These are phyloP conservation scores for Chorisops tibialis DNA, from an alignment of 2,888 invertebrate species.

Conservation along the genomic window DNA sequence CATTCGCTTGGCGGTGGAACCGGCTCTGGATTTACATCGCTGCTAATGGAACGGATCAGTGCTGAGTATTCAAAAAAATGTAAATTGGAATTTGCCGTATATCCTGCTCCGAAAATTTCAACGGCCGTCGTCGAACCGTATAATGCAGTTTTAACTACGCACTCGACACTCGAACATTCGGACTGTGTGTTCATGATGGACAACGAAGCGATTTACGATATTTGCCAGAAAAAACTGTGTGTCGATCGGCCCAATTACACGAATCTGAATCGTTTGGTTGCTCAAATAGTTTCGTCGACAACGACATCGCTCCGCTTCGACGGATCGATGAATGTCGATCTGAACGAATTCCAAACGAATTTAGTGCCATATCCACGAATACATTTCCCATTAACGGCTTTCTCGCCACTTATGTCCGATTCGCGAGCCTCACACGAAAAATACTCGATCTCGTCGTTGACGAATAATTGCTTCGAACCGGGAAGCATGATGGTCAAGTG, in stretches of 20 bases:
- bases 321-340: slow-evolving; percentile 84
- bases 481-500: slow-evolving; percentile 89
- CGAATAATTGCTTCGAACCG: slow-evolving; percentile 84
- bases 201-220: slow-evolving; percentile 94
- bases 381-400: slow-evolving; percentile 48
- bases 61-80: slow-evolving; percentile 85
- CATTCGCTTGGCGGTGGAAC: slow-evolving; percentile 84
- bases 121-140: slow-evolving; percentile 94
- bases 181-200: slow-evolving; percentile 95
- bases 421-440: slow-evolving; percentile 29
- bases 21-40: slow-evolving; percentile 84
- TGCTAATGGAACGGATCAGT: slow-evolving; percentile 79
- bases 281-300: slow-evolving; percentile 81
- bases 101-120: slow-evolving; percentile 86
- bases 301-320: slow-evolving; percentile 85
- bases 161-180: slow-evolving; percentile 80
- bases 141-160: slow-evolving; percentile 87
- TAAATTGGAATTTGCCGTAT: slow-evolving; percentile 85
- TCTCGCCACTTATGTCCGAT: slow-evolving; percentile 32
- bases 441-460: slow-evolving; percentile 66
- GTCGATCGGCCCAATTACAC: slow-evolving; percentile 81
- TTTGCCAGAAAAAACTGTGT: slow-evolving; percentile 78
- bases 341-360: slow-evolving; percentile 83
- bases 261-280: slow-evolving; percentile 80
- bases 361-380: slow-evolving; percentile 27